These are phyloP conservation scores for Pelodytes ibericus DNA, from an alignment of 2,797 vertebrate species.

Conservation along the genomic window DNA sequence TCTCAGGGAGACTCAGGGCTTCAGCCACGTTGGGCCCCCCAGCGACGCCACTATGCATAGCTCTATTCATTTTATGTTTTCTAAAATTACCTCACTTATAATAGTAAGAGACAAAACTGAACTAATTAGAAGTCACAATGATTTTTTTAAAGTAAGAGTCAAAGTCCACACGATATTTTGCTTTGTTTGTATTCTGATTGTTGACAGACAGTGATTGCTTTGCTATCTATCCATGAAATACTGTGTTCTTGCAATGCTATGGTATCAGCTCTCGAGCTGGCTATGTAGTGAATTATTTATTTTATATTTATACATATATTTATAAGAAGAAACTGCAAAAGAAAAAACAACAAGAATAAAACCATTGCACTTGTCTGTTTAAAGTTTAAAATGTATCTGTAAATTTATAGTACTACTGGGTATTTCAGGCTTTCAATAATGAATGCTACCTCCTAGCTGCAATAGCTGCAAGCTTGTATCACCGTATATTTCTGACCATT, in stretches of 20 bases:
- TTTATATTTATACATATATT: conserved; percentile 13
- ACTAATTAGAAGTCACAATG: conserved; percentile 4
- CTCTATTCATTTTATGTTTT: background rate
- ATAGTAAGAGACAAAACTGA: conserved; percentile 2
- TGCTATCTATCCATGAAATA: background rate
- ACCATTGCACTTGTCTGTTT: background rate
- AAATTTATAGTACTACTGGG: background rate
- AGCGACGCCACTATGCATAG: no score
- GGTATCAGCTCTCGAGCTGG: background rate
- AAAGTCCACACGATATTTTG: background rate
- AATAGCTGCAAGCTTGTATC: background rate
- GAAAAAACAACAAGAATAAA: background rate
- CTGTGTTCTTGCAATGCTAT: background rate
- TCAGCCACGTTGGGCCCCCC: no score
- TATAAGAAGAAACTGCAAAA: background rate
- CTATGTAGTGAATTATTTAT: conserved; percentile 4
- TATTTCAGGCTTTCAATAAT: background rate
- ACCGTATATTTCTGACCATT: no score
- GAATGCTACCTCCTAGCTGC: background rate
- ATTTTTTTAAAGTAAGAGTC: conserved; percentile 9
- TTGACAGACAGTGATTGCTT: background rate
- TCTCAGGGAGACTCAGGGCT: no score
- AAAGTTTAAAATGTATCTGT: background rate
- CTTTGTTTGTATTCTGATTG: background rate
- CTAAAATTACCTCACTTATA: background rate